Percentiles rank a stretch among this genome's conserved stretches.
Conservation (phyloP, 92 coral and sea anemone genomes). For the Paramuricea clavata region DNA sequence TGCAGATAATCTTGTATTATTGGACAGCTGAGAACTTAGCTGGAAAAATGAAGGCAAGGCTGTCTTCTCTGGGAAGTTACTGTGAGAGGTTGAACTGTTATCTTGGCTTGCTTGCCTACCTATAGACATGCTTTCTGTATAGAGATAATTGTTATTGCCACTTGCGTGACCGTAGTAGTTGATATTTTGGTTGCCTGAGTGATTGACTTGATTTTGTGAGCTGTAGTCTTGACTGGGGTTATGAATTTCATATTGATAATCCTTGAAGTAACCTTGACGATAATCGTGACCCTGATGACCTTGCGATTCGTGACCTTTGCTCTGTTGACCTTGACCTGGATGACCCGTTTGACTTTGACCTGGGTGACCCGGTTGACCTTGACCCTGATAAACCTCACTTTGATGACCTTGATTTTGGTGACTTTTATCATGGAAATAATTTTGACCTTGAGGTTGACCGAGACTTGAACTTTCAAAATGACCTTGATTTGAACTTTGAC, state of each 20-base stretch:
- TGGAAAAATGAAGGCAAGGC: slow-evolving; percentile 23
- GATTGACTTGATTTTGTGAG: neutral
- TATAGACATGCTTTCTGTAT: neutral
- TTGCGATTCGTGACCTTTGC: neutral
- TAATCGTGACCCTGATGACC: neutral
- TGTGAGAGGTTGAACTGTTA: neutral
- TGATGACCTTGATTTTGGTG: neutral
- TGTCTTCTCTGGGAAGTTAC: neutral
- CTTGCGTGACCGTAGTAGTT: neutral
- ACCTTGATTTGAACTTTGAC: slow-evolving; percentile 5
- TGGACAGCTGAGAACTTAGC: slow-evolving; percentile 20
- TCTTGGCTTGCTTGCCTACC: neutral
- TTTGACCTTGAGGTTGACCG: neutral
- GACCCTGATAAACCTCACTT: neutral
- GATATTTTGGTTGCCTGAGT: neutral
- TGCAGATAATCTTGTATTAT: neutral
- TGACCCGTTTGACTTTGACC: slow-evolving; percentile 16
- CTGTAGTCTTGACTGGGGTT: neutral
- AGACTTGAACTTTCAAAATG: neutral
- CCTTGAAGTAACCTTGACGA: neutral
- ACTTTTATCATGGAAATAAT: neutral
- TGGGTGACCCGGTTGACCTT: neutral
- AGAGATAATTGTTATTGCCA: neutral
- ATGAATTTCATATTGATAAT: neutral
- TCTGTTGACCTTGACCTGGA: neutral